Conservation (phyloP, 1,140 invertebrate species). For the Lepeophtheirus salmonis region DNA sequence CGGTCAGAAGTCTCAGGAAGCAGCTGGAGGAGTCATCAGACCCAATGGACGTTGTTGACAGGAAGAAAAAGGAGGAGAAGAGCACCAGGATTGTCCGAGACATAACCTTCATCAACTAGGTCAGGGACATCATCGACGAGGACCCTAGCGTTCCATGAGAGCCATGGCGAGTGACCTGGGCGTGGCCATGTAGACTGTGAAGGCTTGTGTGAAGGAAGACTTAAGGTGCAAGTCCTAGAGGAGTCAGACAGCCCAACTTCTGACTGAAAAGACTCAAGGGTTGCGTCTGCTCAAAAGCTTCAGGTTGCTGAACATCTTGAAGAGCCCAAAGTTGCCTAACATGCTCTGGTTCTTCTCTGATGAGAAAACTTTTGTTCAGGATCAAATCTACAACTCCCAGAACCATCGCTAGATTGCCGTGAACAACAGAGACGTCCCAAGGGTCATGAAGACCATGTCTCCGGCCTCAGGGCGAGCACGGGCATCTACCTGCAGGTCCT, state of each 20-base stretch:
- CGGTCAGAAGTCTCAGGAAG: background rate
- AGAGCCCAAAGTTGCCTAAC: background rate
- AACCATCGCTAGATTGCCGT: too few species aligned
- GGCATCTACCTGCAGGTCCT: too few species aligned
- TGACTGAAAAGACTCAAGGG: background rate
- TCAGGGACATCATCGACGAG: background rate
- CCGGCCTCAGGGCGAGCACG: too few species aligned
- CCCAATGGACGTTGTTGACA: background rate
- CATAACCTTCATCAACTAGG: background rate
- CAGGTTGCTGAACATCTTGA: background rate
- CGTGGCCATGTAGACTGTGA: background rate
- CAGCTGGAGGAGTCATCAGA: background rate
- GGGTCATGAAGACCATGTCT: too few species aligned
- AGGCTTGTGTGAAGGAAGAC: background rate
- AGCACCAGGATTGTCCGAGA: background rate
- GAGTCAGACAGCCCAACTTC: background rate
- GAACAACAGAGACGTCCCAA: too few species aligned
- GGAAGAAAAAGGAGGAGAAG: background rate
- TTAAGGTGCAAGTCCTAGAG: background rate
- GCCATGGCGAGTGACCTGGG: background rate
- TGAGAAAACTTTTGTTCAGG: background rate
- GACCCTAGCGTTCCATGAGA: background rate
- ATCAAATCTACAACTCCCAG: too few species aligned
- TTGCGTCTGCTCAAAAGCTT: background rate
- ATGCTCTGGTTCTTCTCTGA: background rate